These are phyloP conservation scores for Scartelaos histophorus DNA, from an alignment of 2,113 vertebrate species.

Conservation along the genomic window DNA sequence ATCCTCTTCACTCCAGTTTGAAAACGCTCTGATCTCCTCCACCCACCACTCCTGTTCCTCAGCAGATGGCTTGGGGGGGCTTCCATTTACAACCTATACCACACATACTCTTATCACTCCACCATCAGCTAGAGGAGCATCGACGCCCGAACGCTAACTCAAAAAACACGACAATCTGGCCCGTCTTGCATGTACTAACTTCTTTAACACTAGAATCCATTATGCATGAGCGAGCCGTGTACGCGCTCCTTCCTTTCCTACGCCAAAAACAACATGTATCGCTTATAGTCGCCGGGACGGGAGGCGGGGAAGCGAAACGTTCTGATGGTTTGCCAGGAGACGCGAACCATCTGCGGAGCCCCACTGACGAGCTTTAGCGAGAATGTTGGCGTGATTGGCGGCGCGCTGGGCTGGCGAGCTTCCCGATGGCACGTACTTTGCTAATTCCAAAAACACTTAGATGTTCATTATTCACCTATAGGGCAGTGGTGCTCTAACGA, in stretches of 20 bases:
- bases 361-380: constrained; percentile 31
- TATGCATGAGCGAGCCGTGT: constrained; percentile 35
- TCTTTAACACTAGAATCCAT: constrained; percentile 24
- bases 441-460: constrained; percentile 40
- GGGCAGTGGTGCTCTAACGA: neutral
- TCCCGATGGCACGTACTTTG: constrained; percentile 29
- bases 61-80: constrained; percentile 27
- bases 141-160: constrained; percentile 26
- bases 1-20: constrained; percentile 11
- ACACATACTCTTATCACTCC: constrained; percentile 22
- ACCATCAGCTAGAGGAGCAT: constrained; percentile 13
- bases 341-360: constrained; percentile 36
- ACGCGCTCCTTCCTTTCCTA: neutral
- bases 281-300: constrained; percentile 28
- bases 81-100: constrained; percentile 20
- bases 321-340: constrained; percentile 41
- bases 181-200: neutral
- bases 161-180: constrained; percentile 22
- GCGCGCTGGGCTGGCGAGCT: constrained; percentile 26
- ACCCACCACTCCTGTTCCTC: neutral
- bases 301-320: constrained; percentile 25
- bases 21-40: neutral
- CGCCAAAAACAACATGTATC: constrained; percentile 35
- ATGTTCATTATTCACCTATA: constrained; percentile 21
- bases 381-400: constrained; percentile 44